Evolutionary conservation across 2,797 vertebrate genomes (phyloP), one percentile per base, ranked within the genome.

Genomic region (Neopelma chrysocephalum): DNA sequence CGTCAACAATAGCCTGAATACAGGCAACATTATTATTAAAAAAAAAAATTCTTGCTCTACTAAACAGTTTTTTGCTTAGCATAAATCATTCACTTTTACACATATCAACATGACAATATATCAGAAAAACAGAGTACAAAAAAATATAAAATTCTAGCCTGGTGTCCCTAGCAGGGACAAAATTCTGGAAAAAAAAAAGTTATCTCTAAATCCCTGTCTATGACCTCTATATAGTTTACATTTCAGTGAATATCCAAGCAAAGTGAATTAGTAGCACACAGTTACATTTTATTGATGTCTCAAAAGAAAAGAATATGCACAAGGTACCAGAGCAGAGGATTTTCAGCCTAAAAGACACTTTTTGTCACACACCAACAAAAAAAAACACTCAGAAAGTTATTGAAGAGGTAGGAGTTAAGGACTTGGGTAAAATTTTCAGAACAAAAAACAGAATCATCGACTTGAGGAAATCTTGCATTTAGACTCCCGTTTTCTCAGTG

Each of bases 1-100:
- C 5, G 15, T 11, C 1, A 4, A 11, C 25, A 34, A 70, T 21
- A 14, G 0, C 6, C 9, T 43, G 1, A 43, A 50, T n/a, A 32
- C 5, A 11, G 2, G 6, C 3, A 84, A 71, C 81, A 45, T 6
- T 2, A 16, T 64, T 53, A 51, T 3, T 22, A 9, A 23, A 72
- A 43, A 25, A 16, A 51, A 14, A 50, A 48, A 48, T 21, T 65
- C 82, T 84, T 53, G 9, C 10, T 69, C 45, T 69, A 25, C 6
- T 60, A 34, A 89, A 38, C 7, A 61, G 2, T 36, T 81, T 91
- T 81, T 50, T 48, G 2, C 15, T 81, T 8, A 36, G 27, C 38
- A 58, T 38, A 34, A 17, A 0, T 25, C 58, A 26, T 10, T 54
- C 50, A 48, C 7, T 12, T 92, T 42, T 82, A 56, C 10, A 38